Base-by-base conservation (phyloP, 2,888 invertebrate species). In the Lypha dubia region DNA sequence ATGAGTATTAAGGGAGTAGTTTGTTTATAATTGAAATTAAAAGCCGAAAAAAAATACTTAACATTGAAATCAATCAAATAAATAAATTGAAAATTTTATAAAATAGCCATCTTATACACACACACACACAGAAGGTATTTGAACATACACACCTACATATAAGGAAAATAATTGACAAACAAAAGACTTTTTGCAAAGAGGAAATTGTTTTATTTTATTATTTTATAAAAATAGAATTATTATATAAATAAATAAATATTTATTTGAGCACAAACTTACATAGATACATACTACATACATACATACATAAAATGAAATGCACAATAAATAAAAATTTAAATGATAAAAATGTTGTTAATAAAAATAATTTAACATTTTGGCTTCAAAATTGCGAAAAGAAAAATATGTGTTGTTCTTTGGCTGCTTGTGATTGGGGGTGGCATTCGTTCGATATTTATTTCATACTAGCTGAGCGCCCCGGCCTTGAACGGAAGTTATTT, bases 141-240 rank as follows among this genome's bases (percentile, higher is more conserved):
- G 80, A 74, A 62, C 41, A 70, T 8, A 32, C 15, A n/a, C n/a
- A n/a, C n/a, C n/a, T n/a, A n/a, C n/a, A n/a, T n/a, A n/a, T n/a
- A 68, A 62, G 13, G 73, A 46, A 38, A 63, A 35, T 56, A 56
- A 56, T 28, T 46, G 24, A 63, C 53, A 46, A 65, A 73, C 58
- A 24, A 80, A 32, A 80, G 73, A 80, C 79, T 74, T 70, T 79
- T 65, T 49, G 79, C 71, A 63, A 58, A 51, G 68, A 80, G 80
- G 80, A 80, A 67, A 73, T 79, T 73, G 73, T 67, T 58, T 70
- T 67, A 65, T 65, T 41, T 28, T 4, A 4, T 28, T 28, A 28
- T 5, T 5, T 28, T 58, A n/a, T n/a, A n/a, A n/a, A n/a, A n/a
- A n/a, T n/a, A 38, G 46, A 46, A 38, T 71, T 53, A 79, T 46